Evolutionary conservation across 2,113 vertebrate species (phyloP).

Genomic region (Gymnorhina tibicen): DNA sequence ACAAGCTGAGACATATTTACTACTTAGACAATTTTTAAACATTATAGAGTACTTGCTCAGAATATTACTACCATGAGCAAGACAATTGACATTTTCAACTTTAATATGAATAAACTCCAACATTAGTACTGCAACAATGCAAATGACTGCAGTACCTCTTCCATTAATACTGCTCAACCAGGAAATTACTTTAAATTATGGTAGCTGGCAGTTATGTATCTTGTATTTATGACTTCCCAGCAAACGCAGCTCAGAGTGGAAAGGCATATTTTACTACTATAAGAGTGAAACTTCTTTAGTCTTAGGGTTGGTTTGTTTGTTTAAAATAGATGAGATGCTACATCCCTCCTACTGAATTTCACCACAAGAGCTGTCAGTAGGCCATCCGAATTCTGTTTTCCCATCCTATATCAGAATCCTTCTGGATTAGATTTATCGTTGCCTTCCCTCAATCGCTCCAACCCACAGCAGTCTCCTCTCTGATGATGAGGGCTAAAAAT

Average conservation of each 20-base stretch:
- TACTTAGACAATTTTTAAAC: constrained; percentile 22
- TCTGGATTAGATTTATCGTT: constrained; percentile 14
- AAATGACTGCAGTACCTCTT: constrained; percentile 20
- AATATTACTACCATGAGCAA: constrained; percentile 25
- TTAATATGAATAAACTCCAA: constrained; percentile 25
- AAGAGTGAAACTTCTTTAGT: background rate
- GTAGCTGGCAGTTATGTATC: background rate
- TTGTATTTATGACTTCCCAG: background rate
- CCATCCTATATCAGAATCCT: background rate
- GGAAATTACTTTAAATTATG: constrained; percentile 42
- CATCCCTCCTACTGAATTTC: background rate
- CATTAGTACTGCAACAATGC: background rate
- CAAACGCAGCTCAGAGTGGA: background rate
- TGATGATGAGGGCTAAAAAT: constrained; percentile 10
- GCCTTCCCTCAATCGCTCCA: background rate
- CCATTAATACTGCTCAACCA: constrained; percentile 19
- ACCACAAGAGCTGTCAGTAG: background rate
- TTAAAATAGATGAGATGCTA: background rate
- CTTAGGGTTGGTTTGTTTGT: constrained; percentile 2
- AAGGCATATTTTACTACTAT: background rate
- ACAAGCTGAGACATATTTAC: constrained; percentile 48
- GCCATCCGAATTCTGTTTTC: constrained; percentile 2
- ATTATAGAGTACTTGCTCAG: constrained; percentile 18
- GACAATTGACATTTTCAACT: constrained; percentile 35
- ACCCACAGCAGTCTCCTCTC: background rate